These are phyloP conservation scores for Hapalemur alaotrensis DNA, from an alignment of 2,797 vertebrate species.

Conservation along the genomic window DNA sequence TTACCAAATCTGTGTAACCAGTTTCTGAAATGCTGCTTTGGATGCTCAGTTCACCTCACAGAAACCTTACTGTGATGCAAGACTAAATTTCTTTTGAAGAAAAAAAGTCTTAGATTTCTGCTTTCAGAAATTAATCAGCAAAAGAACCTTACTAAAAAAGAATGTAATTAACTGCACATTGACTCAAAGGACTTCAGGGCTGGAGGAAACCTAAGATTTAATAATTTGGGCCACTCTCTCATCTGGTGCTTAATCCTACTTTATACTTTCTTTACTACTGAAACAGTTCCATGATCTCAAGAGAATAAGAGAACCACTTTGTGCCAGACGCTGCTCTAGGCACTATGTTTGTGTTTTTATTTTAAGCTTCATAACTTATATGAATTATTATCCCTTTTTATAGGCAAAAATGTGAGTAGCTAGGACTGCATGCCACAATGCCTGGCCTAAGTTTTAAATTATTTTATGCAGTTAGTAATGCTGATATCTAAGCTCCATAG, in stretches of 20 bases:
- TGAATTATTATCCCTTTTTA: neutral
- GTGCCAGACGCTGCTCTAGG: neutral
- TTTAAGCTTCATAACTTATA: too few relatives aligned
- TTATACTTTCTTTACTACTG: neutral
- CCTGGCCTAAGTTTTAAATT: too few relatives aligned
- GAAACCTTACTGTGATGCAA: neutral
- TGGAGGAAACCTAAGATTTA: neutral
- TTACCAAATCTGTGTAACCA: neutral
- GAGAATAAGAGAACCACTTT: neutral
- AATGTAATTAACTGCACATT: neutral
- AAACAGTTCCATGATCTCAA: neutral
- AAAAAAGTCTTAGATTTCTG: neutral
- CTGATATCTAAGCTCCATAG: neutral
- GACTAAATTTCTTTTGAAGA: neutral
- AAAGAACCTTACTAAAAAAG: neutral
- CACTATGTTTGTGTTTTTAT: neutral
- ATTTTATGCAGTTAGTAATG: too few relatives aligned
- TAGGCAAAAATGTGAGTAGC: neutral
- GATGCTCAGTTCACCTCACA: neutral
- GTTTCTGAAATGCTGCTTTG: neutral
- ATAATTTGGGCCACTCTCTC: neutral
- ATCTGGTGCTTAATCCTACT: neutral
- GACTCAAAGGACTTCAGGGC: neutral
- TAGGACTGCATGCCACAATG: too few relatives aligned
- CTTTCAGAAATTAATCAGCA: neutral